Evolutionary conservation across 2,113 vertebrate species (phyloP).

Genomic region (Siniperca chuatsi): DNA sequence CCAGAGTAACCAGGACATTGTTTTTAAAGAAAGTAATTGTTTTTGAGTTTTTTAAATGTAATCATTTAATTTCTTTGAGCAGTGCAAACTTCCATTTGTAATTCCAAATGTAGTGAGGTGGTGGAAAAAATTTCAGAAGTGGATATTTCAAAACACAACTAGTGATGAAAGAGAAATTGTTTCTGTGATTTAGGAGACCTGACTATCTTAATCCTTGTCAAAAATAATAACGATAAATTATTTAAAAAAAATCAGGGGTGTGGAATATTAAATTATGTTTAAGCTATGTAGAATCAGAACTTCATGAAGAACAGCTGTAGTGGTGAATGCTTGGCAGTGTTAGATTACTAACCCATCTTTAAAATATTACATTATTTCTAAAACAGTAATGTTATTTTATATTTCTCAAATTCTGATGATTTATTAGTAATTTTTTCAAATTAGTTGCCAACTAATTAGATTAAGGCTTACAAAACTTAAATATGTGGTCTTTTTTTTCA

Average conservation of each 20-base stretch:
- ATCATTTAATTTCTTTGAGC: neutral
- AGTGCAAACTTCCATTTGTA: neutral
- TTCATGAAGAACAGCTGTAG: neutral
- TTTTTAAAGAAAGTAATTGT: neutral
- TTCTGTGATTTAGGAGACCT: neutral
- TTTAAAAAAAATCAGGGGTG: too few species aligned
- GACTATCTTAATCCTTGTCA: too few species aligned
- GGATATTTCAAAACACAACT: neutral
- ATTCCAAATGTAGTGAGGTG: neutral
- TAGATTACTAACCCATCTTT: neutral
- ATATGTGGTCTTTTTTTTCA: neutral
- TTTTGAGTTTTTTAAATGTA: neutral
- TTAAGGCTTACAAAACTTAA: neutral
- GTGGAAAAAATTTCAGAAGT: too few species aligned
- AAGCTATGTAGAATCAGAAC: neutral
- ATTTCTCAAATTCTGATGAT: neutral
- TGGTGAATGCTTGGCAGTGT: neutral
- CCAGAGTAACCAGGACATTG: neutral
- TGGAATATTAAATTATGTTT: too few species aligned
- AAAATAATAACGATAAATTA: too few species aligned
- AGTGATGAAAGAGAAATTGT: neutral
- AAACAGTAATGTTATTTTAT: neutral
- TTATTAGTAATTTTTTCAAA: neutral
- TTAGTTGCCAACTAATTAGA: neutral
- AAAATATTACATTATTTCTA: neutral